Evolutionary conservation across 2,888 invertebrate species (phyloP).

Genomic region (Eupithecia pulchellata): DNA sequence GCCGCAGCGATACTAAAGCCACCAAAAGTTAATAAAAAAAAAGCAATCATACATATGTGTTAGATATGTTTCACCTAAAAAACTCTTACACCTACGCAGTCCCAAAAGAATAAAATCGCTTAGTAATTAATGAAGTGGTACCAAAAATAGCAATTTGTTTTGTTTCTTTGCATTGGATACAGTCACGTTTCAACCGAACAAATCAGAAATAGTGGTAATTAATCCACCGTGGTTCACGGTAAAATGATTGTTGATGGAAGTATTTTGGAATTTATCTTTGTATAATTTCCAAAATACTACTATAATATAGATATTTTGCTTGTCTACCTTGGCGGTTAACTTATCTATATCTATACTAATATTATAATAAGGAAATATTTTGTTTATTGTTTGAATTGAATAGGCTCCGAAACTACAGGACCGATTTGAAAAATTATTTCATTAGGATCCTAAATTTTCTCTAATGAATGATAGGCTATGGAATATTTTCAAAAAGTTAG

Average conservation of each 20-base stretch:
- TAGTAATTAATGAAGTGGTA: conserved; percentile 17
- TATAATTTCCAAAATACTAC: no score
- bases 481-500: no score
- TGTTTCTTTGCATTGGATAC: conserved; percentile 22
- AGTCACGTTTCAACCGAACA: conserved; percentile 28
- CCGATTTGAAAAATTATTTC: no score
- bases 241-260: neutral
- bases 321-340: neutral
- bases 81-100: neutral
- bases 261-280: neutral
- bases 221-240: conserved; percentile 18
- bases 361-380: no score
- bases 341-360: no score
- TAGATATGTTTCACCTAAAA: neutral
- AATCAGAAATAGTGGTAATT: conserved; percentile 26
- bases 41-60: no score
- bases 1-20: no score
- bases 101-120: neutral
- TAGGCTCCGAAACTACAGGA: no score
- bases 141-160: conserved; percentile 19
- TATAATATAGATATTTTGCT: neutral
- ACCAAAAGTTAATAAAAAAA: no score
- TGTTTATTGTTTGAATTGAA: no score
- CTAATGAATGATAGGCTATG: no score
- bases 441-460: no score